A percentile compares a stretch with the other conserved stretches of the same genome.
Evolutionary conservation across 1,140 invertebrate species (phyloP).

Genomic region (Mactra quadrangularis): DNA sequence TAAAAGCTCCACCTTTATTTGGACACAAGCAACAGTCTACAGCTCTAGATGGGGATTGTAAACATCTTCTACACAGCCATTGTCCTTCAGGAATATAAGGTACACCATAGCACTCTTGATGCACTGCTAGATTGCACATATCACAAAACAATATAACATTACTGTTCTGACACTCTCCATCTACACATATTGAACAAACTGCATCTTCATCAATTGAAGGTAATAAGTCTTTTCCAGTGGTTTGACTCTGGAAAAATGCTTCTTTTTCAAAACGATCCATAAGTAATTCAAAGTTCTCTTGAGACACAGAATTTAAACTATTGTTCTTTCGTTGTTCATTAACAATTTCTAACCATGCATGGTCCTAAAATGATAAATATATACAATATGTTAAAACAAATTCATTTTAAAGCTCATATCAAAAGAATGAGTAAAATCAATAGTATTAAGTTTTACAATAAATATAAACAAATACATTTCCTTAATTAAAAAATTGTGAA

Average conservation of each 20-base stretch:
- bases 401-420: too few species aligned
- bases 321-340: conserved; percentile 88
- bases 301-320: conserved; percentile 70
- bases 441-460: too few species aligned
- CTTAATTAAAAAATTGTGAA: too few species aligned
- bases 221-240: conserved; percentile 77
- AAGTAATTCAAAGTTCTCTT: conserved; percentile 94
- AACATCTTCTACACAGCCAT: conserved; percentile 97
- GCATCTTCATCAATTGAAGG: conserved; percentile 95
- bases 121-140: conserved; percentile 99
- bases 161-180: conserved; percentile 98
- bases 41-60: conserved; percentile 97
- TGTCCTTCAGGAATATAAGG: conserved; percentile 99
- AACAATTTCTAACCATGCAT: conserved; percentile 94
- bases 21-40: conserved; percentile 99
- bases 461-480: too few species aligned
- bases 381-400: too few species aligned
- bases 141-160: conserved; percentile 99
- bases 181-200: conserved; percentile 96
- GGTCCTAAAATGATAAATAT: conserved; percentile 86
- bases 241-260: conserved; percentile 93
- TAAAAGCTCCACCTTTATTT: conserved; percentile 99
- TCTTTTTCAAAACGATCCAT: conserved; percentile 99
- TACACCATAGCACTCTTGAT: conserved; percentile 99
- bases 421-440: too few species aligned